Conservation (phyloP, 2,113 vertebrate genomes). For the Sylvietta virens region DNA sequence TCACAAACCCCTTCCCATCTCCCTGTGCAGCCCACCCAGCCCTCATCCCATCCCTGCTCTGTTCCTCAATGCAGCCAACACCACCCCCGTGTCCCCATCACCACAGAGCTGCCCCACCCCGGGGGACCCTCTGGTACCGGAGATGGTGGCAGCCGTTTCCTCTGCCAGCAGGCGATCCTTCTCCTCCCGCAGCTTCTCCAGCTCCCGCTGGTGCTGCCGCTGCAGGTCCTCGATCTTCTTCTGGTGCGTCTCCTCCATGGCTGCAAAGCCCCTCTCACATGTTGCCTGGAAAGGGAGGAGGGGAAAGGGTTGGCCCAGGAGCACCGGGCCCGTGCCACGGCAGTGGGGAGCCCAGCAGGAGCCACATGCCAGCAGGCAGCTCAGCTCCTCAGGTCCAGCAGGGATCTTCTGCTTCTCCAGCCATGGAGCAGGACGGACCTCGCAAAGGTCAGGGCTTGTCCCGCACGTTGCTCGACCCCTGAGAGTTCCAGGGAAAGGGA, state of each 20-base stretch:
- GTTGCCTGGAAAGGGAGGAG: slow-evolving; percentile 79
- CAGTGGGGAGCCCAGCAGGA: background rate
- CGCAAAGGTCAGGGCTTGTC: background rate
- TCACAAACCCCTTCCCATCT: background rate
- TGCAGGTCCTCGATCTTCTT: slow-evolving; percentile 95
- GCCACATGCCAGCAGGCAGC: rapidly evolving
- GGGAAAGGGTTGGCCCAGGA: background rate
- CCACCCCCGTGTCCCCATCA: rapidly evolving
- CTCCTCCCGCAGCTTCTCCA: slow-evolving; percentile 91
- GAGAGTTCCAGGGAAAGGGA: background rate
- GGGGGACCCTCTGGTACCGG: slow-evolving; percentile 69
- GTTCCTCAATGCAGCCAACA: background rate
- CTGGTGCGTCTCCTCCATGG: slow-evolving; percentile 97
- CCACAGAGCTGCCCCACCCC: rapidly evolving
- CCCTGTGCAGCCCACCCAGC: background rate
- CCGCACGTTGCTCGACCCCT: background rate
- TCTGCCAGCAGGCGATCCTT: slow-evolving; percentile 92
- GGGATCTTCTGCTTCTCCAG: background rate
- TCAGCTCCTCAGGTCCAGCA: background rate
- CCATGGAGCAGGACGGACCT: background rate
- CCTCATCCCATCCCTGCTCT: background rate
- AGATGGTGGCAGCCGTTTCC: slow-evolving; percentile 94
- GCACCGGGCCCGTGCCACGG: rapidly evolving
- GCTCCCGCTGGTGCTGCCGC: slow-evolving; percentile 93
- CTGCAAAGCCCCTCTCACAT: slow-evolving; percentile 93